These are phyloP conservation scores for Bombus superbus DNA, from an alignment of 1,140 invertebrate genomes.

Conservation along the genomic window DNA sequence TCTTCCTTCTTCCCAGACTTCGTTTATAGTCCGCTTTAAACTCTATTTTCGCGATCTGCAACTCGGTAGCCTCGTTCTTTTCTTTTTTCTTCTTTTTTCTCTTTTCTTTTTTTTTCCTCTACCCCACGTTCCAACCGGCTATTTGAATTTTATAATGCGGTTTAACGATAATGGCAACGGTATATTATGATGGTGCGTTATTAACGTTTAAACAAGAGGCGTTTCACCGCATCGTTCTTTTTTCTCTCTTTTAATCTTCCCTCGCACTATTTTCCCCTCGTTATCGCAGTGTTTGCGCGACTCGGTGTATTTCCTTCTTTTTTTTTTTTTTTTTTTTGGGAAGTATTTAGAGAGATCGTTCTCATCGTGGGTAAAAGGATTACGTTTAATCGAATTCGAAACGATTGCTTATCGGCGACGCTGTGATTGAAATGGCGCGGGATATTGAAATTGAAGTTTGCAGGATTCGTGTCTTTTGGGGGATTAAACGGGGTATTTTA, in stretches of 20 bases:
- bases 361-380: neutral
- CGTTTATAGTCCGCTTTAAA: conserved; percentile 18
- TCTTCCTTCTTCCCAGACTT: neutral
- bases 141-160: conserved; percentile 40
- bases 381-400: neutral
- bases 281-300: no score
- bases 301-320: neutral
- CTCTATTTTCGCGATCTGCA: conserved; percentile 45
- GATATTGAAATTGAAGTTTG: no score
- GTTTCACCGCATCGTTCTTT: neutral
- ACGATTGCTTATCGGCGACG: no score
- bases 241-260: no score
- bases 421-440: no score
- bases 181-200: conserved; percentile 20
- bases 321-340: neutral
- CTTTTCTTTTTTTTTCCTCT: no score
- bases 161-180: conserved; percentile 28
- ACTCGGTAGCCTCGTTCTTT: neutral
- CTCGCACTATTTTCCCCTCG: no score
- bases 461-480: no score
- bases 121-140: neutral
- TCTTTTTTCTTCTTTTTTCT: neutral
- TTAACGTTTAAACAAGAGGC: conserved; percentile 16
- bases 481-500: no score
- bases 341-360: neutral